Evolutionary conservation across 2,888 invertebrate species (phyloP).

Genomic region (Nymphalis polychloros): DNA sequence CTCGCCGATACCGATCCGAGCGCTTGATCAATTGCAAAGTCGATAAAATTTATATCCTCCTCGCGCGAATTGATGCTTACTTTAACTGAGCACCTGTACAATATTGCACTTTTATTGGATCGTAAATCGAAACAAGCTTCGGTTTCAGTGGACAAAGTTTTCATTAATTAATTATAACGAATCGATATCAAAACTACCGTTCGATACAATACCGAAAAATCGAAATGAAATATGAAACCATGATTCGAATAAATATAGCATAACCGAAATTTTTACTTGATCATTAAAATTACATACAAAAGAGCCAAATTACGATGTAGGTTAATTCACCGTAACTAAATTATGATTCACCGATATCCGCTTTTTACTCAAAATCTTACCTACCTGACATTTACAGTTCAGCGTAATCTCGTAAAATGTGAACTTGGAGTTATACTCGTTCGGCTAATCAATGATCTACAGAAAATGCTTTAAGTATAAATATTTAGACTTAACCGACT

Average conservation of each 20-base stretch:
- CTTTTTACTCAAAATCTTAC: conserved; percentile 8
- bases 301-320: conserved; percentile 11
- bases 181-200: background rate
- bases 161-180: conserved; percentile 20
- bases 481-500: conserved; percentile 46
- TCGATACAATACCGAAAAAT: conserved; percentile 2
- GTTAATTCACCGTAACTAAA: conserved; percentile 18
- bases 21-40: conserved; percentile 68
- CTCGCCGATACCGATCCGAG: conserved; percentile 62
- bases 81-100: conserved; percentile 27
- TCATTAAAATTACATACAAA: conserved; percentile 5
- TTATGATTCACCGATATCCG: conserved; percentile 13
- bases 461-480: conserved; percentile 15
- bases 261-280: background rate
- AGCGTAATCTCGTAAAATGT: background rate
- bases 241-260: conserved; percentile 8
- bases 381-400: background rate
- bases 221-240: conserved; percentile 16
- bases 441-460: background rate
- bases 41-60: conserved; percentile 59
- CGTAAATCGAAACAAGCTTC: conserved; percentile 17
- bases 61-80: conserved; percentile 49
- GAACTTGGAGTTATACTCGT: background rate
- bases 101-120: conserved; percentile 26
- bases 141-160: background rate